A percentile compares a stretch with the other conserved stretches of the same genome.
phyloP scores from a whole-genome alignment of 2,113 vertebrate genomes.

The Urocolius indicus region DNA sequence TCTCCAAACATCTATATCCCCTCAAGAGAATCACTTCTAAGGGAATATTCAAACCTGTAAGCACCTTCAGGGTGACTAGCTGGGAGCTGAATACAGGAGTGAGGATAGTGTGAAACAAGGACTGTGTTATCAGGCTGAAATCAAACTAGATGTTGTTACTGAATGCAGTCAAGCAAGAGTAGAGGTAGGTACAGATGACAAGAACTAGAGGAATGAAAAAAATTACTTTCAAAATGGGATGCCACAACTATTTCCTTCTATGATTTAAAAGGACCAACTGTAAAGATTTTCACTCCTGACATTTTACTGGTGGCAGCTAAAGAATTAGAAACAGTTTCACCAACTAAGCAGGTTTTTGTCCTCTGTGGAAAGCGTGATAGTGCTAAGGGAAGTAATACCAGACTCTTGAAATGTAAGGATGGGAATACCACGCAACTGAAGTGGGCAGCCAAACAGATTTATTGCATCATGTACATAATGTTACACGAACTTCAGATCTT shows the following conservation, averaged over 20 bases:
- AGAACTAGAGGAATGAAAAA: not conserved
- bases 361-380: conserved; percentile 35
- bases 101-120: not conserved
- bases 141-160: fast-evolving
- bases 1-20: not conserved
- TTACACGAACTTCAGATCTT: conserved; percentile 11
- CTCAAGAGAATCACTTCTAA: not conserved
- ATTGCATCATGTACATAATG: conserved; percentile 54
- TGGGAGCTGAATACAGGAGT: not conserved
- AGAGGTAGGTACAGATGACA: not conserved
- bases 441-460: conserved; percentile 63
- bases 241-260: not conserved
- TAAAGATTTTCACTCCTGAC: not conserved
- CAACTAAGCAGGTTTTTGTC: conserved; percentile 21
- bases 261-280: not conserved
- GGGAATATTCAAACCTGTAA: not conserved
- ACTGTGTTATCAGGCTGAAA: not conserved
- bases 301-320: not conserved
- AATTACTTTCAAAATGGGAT: not conserved
- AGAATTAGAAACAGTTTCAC: not conserved
- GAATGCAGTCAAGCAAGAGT: not conserved
- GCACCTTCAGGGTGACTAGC: not conserved
- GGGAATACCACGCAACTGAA: conserved; percentile 65
- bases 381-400: conserved; percentile 43
- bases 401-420: conserved; percentile 51